These are phyloP conservation scores for Drosophila robusta DNA, from an alignment of 2,888 invertebrate genomes.

Conservation along the genomic window DNA sequence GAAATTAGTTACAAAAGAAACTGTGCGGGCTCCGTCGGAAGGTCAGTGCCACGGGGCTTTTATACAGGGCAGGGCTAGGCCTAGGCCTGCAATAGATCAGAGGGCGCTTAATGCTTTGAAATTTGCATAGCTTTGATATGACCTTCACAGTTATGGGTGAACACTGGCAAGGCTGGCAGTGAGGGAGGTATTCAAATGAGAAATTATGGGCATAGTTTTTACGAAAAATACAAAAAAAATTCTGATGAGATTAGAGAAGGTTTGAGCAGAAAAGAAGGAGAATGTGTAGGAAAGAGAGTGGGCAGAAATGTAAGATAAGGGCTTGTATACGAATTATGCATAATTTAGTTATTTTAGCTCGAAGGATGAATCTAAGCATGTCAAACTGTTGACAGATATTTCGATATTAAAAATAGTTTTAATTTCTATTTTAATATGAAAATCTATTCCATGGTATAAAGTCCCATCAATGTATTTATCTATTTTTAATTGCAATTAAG, in stretches of 20 bases:
- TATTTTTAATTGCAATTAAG: too few relatives aligned
- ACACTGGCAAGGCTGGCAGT: conserved; percentile 7
- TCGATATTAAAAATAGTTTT: neutral
- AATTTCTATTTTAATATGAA: too few relatives aligned
- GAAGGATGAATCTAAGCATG: too few relatives aligned
- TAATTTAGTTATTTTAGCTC: too few relatives aligned
- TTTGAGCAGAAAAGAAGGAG: neutral
- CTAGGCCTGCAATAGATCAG: conserved; percentile 7
- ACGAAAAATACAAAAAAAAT: neutral
- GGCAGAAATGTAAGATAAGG: too few relatives aligned
- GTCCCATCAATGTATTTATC: too few relatives aligned
- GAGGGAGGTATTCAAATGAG: neutral
- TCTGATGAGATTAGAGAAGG: conserved; percentile 3
- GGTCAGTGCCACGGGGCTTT: conserved; percentile 19
- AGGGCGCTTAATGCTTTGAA: conserved; percentile 13
- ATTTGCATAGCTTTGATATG: conserved; percentile 54
- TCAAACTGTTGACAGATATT: too few relatives aligned
- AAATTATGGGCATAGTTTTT: neutral
- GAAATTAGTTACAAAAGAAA: conserved; percentile 26
- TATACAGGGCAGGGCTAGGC: neutral
- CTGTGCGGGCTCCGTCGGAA: neutral
- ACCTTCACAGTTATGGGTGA: conserved; percentile 34
- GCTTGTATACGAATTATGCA: neutral
- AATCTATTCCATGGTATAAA: too few relatives aligned
- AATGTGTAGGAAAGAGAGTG: neutral